Evolutionary conservation across 2,797 vertebrate species (phyloP).

Genomic region (Luscinia luscinia): DNA sequence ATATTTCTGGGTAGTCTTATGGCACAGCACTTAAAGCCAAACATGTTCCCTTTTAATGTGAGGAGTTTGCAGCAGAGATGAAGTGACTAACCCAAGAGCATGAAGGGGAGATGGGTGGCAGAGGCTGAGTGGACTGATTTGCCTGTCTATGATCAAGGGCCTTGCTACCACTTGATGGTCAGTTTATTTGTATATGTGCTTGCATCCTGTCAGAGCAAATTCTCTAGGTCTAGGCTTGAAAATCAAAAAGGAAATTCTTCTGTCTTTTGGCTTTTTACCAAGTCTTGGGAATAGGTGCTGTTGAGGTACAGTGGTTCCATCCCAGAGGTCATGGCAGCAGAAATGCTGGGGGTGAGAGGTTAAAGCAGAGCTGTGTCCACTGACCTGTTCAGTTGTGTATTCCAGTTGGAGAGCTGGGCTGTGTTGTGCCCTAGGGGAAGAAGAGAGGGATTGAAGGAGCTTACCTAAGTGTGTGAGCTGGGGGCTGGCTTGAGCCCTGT

Average conservation of each 20-base stretch:
- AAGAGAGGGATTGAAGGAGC: constrained; percentile 3
- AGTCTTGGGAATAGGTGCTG: not conserved
- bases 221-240: not conserved
- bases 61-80: not conserved
- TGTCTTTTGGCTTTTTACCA: not conserved
- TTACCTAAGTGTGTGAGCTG: constrained; percentile 31
- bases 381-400: constrained; percentile 63
- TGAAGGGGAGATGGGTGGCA: not conserved
- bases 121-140: not conserved
- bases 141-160: not conserved
- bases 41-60: not conserved
- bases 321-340: constrained; percentile 69
- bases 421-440: constrained; percentile 24
- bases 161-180: not conserved
- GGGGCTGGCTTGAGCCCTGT: constrained; percentile 37
- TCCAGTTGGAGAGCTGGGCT: constrained; percentile 33
- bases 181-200: not conserved
- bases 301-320: not conserved
- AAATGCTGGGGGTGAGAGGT: constrained; percentile 70
- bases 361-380: constrained; percentile 60
- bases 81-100: not conserved
- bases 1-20: not conserved
- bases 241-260: not conserved
- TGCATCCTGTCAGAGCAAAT: not conserved
- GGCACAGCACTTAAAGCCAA: not conserved